A percentile compares a stretch with the other conserved stretches of the same genome.
Evolutionary conservation across 2,797 vertebrate species (phyloP).

Genomic region (Emydoidea blandingii): DNA sequence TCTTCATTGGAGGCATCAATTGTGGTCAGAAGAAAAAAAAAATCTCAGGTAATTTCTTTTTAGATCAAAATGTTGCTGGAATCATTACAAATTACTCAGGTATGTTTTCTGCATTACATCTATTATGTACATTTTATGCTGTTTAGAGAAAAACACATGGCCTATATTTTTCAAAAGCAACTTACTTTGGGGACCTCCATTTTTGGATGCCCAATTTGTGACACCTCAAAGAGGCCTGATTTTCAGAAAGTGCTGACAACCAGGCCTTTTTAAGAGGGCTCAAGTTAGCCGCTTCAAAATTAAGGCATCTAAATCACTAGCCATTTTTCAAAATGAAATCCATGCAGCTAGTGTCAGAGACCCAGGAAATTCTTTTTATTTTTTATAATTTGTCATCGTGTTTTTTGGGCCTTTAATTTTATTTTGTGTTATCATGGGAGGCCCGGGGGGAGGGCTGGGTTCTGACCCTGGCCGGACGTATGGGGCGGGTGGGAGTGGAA

Average conservation of each 20-base stretch:
- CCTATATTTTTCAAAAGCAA: background rate
- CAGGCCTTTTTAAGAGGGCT: background rate
- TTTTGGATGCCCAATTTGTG: background rate
- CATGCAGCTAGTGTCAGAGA: background rate
- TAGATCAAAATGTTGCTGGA: background rate
- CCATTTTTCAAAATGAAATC: background rate
- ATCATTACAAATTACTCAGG: background rate
- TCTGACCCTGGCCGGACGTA: too few relatives aligned
- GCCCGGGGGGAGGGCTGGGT: too few relatives aligned
- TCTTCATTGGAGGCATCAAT: conserved; percentile 80
- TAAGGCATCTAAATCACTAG: background rate
- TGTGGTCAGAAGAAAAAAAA: conserved; percentile 71
- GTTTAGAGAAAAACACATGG: background rate
- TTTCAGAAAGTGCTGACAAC: background rate
- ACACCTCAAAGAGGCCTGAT: background rate
- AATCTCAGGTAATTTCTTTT: conserved; percentile 71
- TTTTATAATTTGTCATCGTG: background rate
- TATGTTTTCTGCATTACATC: accelerated
- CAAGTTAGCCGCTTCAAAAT: background rate
- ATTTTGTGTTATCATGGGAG: background rate
- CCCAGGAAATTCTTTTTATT: background rate
- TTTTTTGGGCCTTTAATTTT: background rate
- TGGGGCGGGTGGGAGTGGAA: too few relatives aligned
- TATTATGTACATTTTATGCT: background rate
- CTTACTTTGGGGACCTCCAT: background rate